phyloP scores from a whole-genome alignment of 2,113 vertebrate genomes.

The Pogona vitticeps region DNA sequence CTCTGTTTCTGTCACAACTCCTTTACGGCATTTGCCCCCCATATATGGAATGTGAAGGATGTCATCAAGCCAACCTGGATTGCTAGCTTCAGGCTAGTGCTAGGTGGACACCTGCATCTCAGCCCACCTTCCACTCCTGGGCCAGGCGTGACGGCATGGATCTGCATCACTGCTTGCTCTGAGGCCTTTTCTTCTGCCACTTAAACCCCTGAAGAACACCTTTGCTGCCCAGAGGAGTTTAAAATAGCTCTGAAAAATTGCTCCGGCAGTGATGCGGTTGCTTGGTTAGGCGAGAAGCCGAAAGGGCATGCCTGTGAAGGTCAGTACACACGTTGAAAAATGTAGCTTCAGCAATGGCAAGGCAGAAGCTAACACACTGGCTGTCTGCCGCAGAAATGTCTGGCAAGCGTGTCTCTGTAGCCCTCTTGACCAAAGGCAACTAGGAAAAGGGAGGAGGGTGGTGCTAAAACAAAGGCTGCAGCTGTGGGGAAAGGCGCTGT shows the following conservation, averaged over 20 bases:
- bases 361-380: not conserved
- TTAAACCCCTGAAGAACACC: not conserved
- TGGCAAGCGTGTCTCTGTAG: not conserved
- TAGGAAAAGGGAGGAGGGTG: not conserved
- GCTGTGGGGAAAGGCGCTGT: not conserved
- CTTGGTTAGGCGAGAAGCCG: not conserved
- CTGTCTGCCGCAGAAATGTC: not conserved
- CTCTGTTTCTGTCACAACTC: not conserved
- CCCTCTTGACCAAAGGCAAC: not conserved
- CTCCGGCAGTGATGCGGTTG: constrained; percentile 7
- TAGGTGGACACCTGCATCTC: not conserved
- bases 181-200: not conserved
- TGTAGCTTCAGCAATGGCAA: constrained; percentile 2
- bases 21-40: not conserved
- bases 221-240: constrained; percentile 9
- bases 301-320: not conserved
- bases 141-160: not conserved
- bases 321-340: constrained; percentile 6
- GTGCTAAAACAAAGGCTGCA: not conserved
- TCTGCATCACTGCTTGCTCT: not conserved
- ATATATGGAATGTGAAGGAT: not conserved
- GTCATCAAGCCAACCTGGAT: not conserved
- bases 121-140: not conserved
- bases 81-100: not conserved
- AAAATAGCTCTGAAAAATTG: constrained; percentile 33